Conservation (phyloP, 1,140 invertebrate species). For the Microplitis demolitor region DNA sequence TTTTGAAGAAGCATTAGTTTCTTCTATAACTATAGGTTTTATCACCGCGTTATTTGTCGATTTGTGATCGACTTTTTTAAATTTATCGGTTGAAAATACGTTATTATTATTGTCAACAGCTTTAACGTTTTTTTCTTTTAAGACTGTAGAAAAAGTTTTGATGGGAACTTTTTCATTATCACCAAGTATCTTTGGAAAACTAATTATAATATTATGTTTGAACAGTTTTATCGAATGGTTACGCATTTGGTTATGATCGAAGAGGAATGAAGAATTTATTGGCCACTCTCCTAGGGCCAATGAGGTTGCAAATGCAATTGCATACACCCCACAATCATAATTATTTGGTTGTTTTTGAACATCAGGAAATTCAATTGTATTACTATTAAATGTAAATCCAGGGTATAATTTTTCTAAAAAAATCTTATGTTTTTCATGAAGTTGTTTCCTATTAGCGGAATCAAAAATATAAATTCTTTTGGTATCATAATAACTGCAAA, state of each 20-base stretch:
- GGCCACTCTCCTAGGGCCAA: neutral
- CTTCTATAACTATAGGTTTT: too few relatives aligned
- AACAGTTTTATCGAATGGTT: neutral
- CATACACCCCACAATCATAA: constrained; percentile 24
- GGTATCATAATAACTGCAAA: constrained; percentile 26
- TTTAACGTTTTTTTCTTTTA: too few relatives aligned
- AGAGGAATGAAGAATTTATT: neutral
- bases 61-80: too few relatives aligned
- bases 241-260: neutral
- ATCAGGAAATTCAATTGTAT: neutral
- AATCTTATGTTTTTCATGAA: constrained; percentile 20
- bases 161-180: too few relatives aligned
- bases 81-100: too few relatives aligned
- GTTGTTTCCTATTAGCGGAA: constrained; percentile 18
- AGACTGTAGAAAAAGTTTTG: too few relatives aligned
- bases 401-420: constrained; percentile 15
- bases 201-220: neutral
- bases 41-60: too few relatives aligned
- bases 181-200: neutral
- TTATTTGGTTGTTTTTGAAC: too few relatives aligned
- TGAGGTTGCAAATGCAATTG: constrained; percentile 25
- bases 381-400: neutral
- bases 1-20: too few relatives aligned
- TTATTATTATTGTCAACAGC: too few relatives aligned
- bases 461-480: constrained; percentile 25